These are phyloP conservation scores for Ceyx margarethae DNA, from an alignment of 2,113 vertebrate genomes.

Conservation along the genomic window DNA sequence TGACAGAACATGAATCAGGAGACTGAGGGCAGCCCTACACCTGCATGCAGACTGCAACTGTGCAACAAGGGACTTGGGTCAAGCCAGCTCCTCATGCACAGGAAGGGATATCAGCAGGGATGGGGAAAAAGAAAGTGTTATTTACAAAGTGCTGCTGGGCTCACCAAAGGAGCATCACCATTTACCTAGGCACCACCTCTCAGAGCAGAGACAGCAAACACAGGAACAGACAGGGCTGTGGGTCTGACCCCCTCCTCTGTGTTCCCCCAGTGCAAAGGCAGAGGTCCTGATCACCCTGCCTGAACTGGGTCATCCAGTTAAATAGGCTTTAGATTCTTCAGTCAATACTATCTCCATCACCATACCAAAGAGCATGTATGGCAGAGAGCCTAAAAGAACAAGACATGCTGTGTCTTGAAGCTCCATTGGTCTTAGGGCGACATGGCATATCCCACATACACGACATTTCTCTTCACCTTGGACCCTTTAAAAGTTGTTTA, in stretches of 20 bases:
- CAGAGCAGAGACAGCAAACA: not conserved
- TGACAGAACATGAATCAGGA: rapidly evolving
- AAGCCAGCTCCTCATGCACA: not conserved
- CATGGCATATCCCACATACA: not conserved
- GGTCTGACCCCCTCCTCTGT: not conserved
- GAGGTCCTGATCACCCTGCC: not conserved
- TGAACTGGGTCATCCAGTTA: not conserved
- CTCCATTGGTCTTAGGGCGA: not conserved
- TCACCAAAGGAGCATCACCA: not conserved
- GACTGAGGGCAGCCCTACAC: not conserved
- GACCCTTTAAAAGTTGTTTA: not conserved
- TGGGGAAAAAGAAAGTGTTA: rapidly evolving
- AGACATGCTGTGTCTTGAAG: not conserved
- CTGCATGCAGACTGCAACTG: not conserved
- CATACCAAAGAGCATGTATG: not conserved
- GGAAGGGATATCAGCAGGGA: not conserved
- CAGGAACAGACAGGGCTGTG: not conserved
- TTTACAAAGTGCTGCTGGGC: not conserved
- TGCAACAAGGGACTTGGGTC: not conserved
- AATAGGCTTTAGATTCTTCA: not conserved
- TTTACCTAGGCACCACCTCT: not conserved
- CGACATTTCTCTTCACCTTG: not conserved
- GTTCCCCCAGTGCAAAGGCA: not conserved
- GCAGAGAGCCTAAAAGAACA: no score
- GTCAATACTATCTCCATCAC: not conserved